Conservation (phyloP, 2,113 vertebrate genomes). For the Brachyhypopomus occidentalis region DNA sequence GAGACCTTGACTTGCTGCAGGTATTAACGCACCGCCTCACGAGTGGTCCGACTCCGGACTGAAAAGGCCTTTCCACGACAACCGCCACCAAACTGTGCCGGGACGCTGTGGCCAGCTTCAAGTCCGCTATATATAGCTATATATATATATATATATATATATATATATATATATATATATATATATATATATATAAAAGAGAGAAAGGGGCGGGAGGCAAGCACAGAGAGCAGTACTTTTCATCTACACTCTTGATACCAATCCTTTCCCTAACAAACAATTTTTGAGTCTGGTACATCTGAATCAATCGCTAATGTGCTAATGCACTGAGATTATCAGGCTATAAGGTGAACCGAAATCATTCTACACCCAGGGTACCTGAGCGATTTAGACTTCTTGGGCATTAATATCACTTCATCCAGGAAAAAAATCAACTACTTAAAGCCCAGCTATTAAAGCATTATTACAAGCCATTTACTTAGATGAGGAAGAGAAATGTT, state of each 20-base stretch:
- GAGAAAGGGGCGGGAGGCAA: no score
- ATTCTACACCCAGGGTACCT: conserved; percentile 13
- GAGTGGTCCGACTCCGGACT: no score
- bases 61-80: no score
- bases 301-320: background rate
- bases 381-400: background rate
- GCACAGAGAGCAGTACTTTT: background rate
- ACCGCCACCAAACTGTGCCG: no score
- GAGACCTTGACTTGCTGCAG: background rate
- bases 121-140: no score
- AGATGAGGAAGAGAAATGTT: conserved; percentile 8
- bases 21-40: no score
- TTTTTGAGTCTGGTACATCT: background rate
- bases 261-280: background rate
- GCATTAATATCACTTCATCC: background rate
- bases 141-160: no score
- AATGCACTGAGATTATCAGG: conserved; percentile 4
- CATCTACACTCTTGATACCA: background rate
- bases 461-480: background rate
- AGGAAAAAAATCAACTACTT: background rate
- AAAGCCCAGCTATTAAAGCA: background rate
- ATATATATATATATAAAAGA: no score
- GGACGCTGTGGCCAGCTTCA: no score
- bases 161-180: no score
- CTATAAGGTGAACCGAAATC: background rate